Evolutionary conservation across 2,113 vertebrate species (phyloP), one percentile per base, ranked within the genome.

Genomic region (Ailurus styani): DNA sequence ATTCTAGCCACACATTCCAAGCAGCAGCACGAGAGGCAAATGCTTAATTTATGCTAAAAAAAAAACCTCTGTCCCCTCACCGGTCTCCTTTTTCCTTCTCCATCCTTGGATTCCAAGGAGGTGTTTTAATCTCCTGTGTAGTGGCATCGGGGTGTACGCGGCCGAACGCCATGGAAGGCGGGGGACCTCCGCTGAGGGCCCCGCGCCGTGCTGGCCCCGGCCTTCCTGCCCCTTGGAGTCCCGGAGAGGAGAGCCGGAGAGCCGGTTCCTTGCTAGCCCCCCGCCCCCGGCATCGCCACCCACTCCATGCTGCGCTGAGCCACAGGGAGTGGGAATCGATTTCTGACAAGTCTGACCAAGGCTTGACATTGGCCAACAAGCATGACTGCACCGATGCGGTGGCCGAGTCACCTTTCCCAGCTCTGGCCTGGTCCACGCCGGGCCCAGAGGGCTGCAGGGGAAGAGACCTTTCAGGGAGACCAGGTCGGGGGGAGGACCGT

Each of bases 371-470:
- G 84, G 50, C 84, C 37, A 2, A 2, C 18, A 42, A 10, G 27
- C 37, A 6, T 3, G 14, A 66, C 70, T 1, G 14, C 14, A 4
- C 0, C 0, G 37, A 40, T 12, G 45, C 3, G 0, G 11, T 18
- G 42, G 50, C 81, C 7, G 0, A 4, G 40, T 9, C 0, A 0
- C 31, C 34, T 75, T 18, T 79, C 62, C 81, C 73, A n/a, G 82
- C 42, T 29, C n/a, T 0, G 15, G 25, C 45, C 94, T 52, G 34
- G n/a, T 42, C 40, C 17, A 11, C 25, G 0, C 7, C 52, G 17
- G 15, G 62, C 21, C 20, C 14, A 20, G 23, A 55, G 27, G 31
- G 47, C 70, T 7, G 31, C 23, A 11, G 27, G 54, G 87, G 87
- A 55, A 13, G 55, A 79, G 31, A 6, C 27, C 31, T 27, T 62